These are phyloP conservation scores for Acleris cristana DNA, from an alignment of 2,888 invertebrate species.

Conservation along the genomic window DNA sequence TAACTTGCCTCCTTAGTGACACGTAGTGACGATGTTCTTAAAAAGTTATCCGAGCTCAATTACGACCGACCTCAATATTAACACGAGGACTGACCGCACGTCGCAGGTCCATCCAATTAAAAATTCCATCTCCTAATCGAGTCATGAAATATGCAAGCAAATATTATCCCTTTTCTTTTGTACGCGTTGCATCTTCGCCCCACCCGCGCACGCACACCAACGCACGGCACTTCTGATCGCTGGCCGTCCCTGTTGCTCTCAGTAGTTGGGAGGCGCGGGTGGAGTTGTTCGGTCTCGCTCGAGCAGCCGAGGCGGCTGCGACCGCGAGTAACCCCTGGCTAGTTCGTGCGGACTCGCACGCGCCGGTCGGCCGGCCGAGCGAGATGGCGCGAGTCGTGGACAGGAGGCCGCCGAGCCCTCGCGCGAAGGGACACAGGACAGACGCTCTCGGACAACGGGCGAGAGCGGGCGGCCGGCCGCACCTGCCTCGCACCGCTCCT, in stretches of 20 bases:
- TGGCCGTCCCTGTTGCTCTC: slow-evolving; percentile 66
- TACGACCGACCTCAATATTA: slow-evolving; percentile 15
- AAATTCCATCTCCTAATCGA: slow-evolving; percentile 84
- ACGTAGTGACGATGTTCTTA: background rate
- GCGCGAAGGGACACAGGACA: slow-evolving; percentile 84
- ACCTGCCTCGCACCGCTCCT: slow-evolving; percentile 74
- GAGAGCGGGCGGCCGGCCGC: slow-evolving; percentile 83
- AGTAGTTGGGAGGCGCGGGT: slow-evolving; percentile 52
- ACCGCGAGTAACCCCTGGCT: slow-evolving; percentile 84
- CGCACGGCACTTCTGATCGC: slow-evolving; percentile 77
- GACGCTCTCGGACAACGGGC: slow-evolving; percentile 84
- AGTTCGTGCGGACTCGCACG: slow-evolving; percentile 82
- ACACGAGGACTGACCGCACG: slow-evolving; percentile 68
- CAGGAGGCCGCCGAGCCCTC: slow-evolving; percentile 81
- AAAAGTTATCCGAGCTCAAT: background rate
- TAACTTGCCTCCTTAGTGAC: background rate
- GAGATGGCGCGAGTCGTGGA: slow-evolving; percentile 78
- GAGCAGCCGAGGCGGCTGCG: slow-evolving; percentile 75
- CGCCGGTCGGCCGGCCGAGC: slow-evolving; percentile 80
- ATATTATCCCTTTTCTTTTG: slow-evolving; percentile 84
- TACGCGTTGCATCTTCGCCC: slow-evolving; percentile 83
- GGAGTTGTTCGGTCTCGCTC: slow-evolving; percentile 70
- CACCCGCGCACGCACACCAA: slow-evolving; percentile 83
- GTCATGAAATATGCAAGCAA: slow-evolving; percentile 84
- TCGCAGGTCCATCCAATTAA: slow-evolving; percentile 78